Evolutionary conservation across 2,113 vertebrate genomes (phyloP), one percentile per base, ranked within the genome.

Genomic region (Sitta europaea): DNA sequence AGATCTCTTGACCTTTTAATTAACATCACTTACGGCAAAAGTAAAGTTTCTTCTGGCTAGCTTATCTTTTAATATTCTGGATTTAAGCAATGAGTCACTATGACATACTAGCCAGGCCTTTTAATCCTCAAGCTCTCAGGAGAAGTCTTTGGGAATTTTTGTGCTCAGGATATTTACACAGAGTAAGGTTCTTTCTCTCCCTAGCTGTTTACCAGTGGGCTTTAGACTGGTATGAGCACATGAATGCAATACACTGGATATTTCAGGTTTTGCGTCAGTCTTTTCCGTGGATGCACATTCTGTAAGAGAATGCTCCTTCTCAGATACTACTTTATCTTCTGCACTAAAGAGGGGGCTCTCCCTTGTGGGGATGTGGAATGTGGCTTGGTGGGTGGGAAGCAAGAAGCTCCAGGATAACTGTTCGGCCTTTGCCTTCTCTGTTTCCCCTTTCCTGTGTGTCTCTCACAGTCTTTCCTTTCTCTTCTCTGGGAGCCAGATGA

Each of bases 321-420:
- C 62, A 63, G 48, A 51, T 61, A 27, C 15, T n/a, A 2, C 38
- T 93, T 95, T 47, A 35, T 90, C 63, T 62, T 72, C 38, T 2
- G 0, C 55, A 3, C 42, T 62, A 17, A 35, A 92, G 79, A 73
- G 36, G 47, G 67, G 42, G n/a, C 53, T 77, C 51, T 90, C 62
- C 71, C 88, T 88, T 88, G 68, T 55, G 88, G 54, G 77, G 29
- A 55, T 88, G 21, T 66, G 94, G 94, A 92, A 96, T 94, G 94
- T 80, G 79, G 6, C 86, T 86, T 92, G 75, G 72, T 96, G 92
- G 90, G 95, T 92, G 96, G 91, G 91, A 95, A 80, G 51, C 83
- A 90, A 92, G 82, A 73, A 90, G 76, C 51, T 54, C 29, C 59
- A 74, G 55, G 75, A 86, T 54, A 90, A 63, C 67, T 88, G 77